Evolutionary conservation across 2,888 invertebrate genomes (phyloP), one percentile per base, ranked within the genome.

Genomic region (Lepidonotus clava): DNA sequence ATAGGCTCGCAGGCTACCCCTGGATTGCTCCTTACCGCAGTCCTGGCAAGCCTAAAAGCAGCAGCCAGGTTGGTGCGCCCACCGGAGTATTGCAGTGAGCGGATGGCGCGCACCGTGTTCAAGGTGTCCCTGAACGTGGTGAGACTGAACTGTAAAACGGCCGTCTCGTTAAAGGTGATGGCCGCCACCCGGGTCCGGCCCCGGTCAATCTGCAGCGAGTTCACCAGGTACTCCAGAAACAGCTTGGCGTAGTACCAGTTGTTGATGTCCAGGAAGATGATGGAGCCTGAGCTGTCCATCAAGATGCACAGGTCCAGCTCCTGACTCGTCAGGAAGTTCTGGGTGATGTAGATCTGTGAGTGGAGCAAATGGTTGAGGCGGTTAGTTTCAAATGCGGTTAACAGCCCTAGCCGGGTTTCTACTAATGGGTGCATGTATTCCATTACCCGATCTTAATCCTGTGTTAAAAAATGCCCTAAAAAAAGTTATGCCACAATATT

Each of bases 161-260:
- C 80, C 11, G 80, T 80, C 80, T 80, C 80, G n/a, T 80, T 80
- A 46, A 80, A 80, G 2, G 80, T 80, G 11, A 80, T 51, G 24
- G 46, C 24, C 1, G 8, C 80, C 21, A 80, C 11, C 46, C 46
- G 14, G n/a, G 24, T 21, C 41, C 41, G 28, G 28, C 32, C 46
- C 4, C 5, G 1, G 18, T 32, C 32, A 8, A 28, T 24, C 41
- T 28, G 14, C 1, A 80, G 32, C 2, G 24, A 51, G 5, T 6
- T 2, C 41, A 46, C 24, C 11, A 80, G 24, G 28, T 41, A 80
- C 51, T 80, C 51, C 21, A 80, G 80, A 46, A 80, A 80, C 24
- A 51, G 24, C 80, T 80, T 80, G 46, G 46, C 80, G 18, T 80
- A 80, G 32, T 11, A 80, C 80, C 80, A 80, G 51, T 80, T 80